Conservation (phyloP, 2,113 vertebrate species). For the Excalfactoria chinensis region DNA sequence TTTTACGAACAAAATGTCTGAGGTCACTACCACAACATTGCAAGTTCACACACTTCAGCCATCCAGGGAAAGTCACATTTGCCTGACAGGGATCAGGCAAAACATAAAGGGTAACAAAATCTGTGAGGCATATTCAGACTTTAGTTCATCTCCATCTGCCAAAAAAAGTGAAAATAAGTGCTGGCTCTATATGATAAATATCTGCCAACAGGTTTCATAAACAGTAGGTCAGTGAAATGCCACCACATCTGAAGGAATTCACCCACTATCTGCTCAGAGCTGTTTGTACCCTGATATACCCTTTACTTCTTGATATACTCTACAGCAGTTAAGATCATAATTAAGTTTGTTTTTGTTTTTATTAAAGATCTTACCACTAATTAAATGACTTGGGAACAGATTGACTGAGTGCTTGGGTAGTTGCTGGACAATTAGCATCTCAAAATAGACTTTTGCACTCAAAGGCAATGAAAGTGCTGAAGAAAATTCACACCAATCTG, state of each 20-base stretch:
- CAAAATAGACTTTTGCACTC: not conserved
- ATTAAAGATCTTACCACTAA: not conserved
- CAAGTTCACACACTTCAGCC: not conserved
- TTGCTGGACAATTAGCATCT: not conserved
- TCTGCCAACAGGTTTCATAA: not conserved
- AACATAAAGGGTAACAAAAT: conserved; percentile 12
- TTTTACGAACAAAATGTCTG: conserved; percentile 19
- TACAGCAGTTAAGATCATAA: not conserved
- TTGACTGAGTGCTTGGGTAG: not conserved
- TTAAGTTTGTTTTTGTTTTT: not conserved
- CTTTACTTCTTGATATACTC: no score
- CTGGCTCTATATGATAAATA: not conserved
- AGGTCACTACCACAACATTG: not conserved
- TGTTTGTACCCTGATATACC: fast-evolving
- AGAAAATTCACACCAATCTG: not conserved
- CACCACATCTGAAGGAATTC: not conserved
- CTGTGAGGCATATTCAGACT: not conserved
- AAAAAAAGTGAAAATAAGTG: not conserved
- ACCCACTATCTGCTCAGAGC: fast-evolving
- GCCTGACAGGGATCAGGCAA: not conserved
- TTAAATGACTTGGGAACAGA: not conserved
- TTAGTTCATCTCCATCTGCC: not conserved
- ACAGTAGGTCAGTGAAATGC: not conserved
- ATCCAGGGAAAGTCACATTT: not conserved
- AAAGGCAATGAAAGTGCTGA: not conserved